Evolutionary conservation across 2,113 vertebrate genomes (phyloP), one percentile per base, ranked within the genome.

Genomic region (Sinocyclocheilus anshuiensis): DNA sequence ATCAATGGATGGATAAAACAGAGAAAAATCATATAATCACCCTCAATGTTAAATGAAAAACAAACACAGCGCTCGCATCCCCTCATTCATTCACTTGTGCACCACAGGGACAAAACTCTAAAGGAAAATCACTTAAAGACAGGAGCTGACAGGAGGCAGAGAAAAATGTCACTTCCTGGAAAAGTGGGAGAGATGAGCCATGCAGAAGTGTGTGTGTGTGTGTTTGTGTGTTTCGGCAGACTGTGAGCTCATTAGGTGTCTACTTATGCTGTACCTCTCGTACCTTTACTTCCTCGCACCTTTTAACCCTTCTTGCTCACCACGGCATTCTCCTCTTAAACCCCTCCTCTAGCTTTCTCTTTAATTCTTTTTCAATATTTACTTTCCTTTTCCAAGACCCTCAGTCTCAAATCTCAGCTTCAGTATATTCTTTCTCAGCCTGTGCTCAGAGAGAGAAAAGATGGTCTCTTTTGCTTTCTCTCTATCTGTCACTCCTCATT

Each of bases 381-480:
- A 42, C 33, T 20, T 53, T 45, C 48, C 1, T 36, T 72, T 42
- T 59, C 7, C 15, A 18, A 48, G 16, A 48, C 22, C 57, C 22
- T 81, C 22, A 67, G 24, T 29, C 26, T 71, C 16, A 69, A 81
- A 81, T 20, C 39, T 45, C 1, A 9, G 13, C 36, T 45, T 81
- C n/a, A 2, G n/a, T 48, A 29, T 15, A 80, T 80, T 26, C 12
- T 20, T 26, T 82, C 71, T 61, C 39, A 75, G 15, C 55, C 61
- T 77, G 29, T 79, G 42, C 76, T 57, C 77, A 80, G 0, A 0
- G 50, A 72, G 61, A 85, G 2, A 74, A 84, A 74, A 74, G 20
- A 71, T 16, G 24, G 74, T 90, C 81, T 91, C 91, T 92, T 90
- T 81, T 77, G 90, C 74, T 33, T 67, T 84, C 29, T 26, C 29